Conservation (phyloP, 2,113 vertebrate species). For the Trogon melanurus region DNA sequence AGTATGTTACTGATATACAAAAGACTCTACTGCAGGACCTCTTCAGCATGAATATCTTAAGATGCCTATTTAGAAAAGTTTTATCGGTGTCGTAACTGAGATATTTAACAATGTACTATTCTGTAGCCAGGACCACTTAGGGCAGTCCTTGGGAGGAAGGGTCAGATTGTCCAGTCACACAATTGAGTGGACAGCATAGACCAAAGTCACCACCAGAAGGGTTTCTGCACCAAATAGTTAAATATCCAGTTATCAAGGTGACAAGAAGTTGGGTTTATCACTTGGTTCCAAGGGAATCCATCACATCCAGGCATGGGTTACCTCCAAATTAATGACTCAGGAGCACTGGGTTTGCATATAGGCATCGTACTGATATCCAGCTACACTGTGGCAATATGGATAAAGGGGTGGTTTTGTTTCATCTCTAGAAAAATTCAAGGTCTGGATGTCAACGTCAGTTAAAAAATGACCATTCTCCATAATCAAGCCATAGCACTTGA, state of each 20-base stretch:
- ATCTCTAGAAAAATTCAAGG: neutral
- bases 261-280: neutral
- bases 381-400: rapidly evolving
- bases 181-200: neutral
- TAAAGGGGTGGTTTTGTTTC: neutral
- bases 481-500: neutral
- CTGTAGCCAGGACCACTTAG: neutral
- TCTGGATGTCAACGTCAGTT: neutral
- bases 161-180: neutral
- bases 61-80: neutral
- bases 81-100: neutral
- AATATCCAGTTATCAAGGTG: neutral
- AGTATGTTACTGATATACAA: neutral
- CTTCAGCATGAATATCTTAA: neutral
- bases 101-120: neutral
- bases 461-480: neutral
- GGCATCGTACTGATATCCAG: neutral
- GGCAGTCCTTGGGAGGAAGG: neutral
- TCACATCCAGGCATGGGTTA: neutral
- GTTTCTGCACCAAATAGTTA: neutral
- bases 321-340: no score
- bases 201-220: neutral
- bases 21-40: neutral
- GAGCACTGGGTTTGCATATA: neutral
- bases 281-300: neutral